Evolutionary conservation across 2,797 vertebrate genomes (phyloP), one percentile per base, ranked within the genome.

Genomic region (Sciurus carolinensis): DNA sequence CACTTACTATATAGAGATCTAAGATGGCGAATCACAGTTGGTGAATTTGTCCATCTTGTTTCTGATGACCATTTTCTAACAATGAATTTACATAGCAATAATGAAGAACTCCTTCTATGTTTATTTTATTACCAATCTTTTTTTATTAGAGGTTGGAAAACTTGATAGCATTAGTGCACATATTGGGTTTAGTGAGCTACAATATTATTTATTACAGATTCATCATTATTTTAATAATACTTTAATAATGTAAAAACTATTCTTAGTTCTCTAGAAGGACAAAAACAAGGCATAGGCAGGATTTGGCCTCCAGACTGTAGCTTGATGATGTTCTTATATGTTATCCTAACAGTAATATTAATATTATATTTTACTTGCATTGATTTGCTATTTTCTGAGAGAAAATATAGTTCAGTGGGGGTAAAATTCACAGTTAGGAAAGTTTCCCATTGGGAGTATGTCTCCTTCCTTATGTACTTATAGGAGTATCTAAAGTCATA

Each of bases 351-450:
- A 79, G 9, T n/a, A 86, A 87, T 36, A 59, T 30, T 73, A 59
- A 89, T 24, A 85, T 69, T 59, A 39, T 71, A 62, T 92, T 80
- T 87, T 77, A 36, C 76, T 75, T 87, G 33, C 5, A n/a, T 84
- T n/a, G 6, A 10, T 80, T 92, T 82, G 39, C 8, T 52, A 44
- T 95, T 93, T 91, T 66, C 24, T 96, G 42, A 57, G 80, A 87
- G 62, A 1, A 94, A 92, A 47, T 62, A n/a, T 4, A 87, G 17
- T 47, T 86, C 13, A 66, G 1, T 93, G 20, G 42, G 36, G 11
- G 39, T n/a, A 59, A 90, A 54, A 93, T 59, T 64, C 13, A 18
- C 2, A 36, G 42, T 28, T 71, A 44, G 22, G 52, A 85, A 39
- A 30, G 52, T 86, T 91, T 90, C 42, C 33, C 20, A 69, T 6